A percentile compares a stretch with the other conserved stretches of the same genome.
Conservation (phyloP, 2,888 invertebrate species). For the Strigamia crassipes region DNA sequence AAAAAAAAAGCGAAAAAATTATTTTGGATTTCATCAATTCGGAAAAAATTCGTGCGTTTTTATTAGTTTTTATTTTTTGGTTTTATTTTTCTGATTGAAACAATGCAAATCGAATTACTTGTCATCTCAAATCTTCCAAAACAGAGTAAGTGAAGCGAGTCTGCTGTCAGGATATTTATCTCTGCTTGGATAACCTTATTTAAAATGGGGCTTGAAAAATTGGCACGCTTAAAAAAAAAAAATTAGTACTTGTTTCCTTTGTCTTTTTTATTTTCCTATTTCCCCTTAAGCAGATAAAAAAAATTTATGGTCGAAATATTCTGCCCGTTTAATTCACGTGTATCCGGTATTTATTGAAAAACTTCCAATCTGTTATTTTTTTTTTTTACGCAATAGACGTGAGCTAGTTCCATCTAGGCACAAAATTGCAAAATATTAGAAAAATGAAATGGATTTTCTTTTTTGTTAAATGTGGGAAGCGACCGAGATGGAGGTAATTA, state of each 20-base stretch:
- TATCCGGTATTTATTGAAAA: background rate
- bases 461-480: background rate
- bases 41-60: too few relatives aligned
- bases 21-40: too few relatives aligned
- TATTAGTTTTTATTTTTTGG: background rate
- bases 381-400: background rate
- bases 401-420: background rate
- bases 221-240: background rate
- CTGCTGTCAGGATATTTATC: slow-evolving; percentile 24
- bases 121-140: background rate
- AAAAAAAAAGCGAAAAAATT: too few relatives aligned
- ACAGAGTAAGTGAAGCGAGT: background rate
- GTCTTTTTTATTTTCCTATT: background rate
- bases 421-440: background rate
- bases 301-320: background rate
- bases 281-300: background rate
- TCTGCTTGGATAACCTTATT: slow-evolving; percentile 37
- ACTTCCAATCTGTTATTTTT: too few relatives aligned
- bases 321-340: background rate
- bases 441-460: background rate
- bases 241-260: background rate
- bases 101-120: slow-evolving; percentile 7
- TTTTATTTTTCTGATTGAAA: background rate
- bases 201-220: slow-evolving; percentile 2
- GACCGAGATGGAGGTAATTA: slow-evolving; percentile 6